Percentiles rank a stretch among this genome's conserved stretches.
Evolutionary conservation across 2,797 vertebrate species (phyloP).

Genomic region (Gallinago solitaria): DNA sequence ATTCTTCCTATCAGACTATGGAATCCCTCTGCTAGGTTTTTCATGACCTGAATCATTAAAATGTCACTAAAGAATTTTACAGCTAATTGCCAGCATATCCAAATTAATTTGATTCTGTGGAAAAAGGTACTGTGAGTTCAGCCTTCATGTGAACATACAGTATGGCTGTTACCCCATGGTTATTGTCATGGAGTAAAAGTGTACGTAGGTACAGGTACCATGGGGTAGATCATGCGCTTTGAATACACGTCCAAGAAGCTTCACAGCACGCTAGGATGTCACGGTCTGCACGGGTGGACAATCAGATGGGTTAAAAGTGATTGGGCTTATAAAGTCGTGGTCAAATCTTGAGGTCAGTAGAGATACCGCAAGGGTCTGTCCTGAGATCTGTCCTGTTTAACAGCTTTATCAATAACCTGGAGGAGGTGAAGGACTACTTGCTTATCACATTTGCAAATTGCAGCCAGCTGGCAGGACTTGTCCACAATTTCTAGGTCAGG

Average conservation of each 20-base stretch:
- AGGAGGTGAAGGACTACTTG: background rate
- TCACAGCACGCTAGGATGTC: background rate
- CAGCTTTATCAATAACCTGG: background rate
- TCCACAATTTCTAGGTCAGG: background rate
- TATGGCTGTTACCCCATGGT: background rate
- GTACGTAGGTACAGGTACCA: background rate
- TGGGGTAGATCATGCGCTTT: background rate
- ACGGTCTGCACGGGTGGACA: background rate
- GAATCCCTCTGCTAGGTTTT: background rate
- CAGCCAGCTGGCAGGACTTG: background rate
- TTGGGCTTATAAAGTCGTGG: background rate
- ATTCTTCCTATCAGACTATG: background rate
- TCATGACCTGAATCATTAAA: background rate
- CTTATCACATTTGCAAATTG: background rate
- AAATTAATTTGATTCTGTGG: background rate
- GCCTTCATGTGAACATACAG: background rate
- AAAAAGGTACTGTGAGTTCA: background rate
- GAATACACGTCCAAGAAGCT: background rate
- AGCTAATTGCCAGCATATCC: background rate
- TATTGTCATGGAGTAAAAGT: background rate
- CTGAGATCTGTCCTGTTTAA: background rate
- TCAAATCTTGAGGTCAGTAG: background rate
- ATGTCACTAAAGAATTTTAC: background rate
- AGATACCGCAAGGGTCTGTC: fast-evolving
- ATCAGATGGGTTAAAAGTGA: background rate